phyloP scores from a whole-genome alignment of 2,888 invertebrate genomes.

The Callimorpha dominula region DNA sequence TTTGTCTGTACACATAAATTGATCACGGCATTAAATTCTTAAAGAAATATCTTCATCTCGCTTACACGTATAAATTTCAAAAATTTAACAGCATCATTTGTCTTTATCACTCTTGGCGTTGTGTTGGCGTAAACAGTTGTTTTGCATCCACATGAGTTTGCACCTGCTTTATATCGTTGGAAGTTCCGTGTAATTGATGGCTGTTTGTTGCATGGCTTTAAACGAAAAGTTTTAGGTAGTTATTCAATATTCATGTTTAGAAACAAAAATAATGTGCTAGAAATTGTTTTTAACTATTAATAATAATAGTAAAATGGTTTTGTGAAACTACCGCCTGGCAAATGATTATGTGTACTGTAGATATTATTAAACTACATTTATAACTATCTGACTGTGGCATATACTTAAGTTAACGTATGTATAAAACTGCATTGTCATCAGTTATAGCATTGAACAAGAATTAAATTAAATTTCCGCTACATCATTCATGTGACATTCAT shows the following conservation, averaged over 20 bases:
- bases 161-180: constrained; percentile 24
- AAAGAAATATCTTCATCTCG: constrained; percentile 13
- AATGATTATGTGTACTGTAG: too few species aligned
- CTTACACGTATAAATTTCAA: neutral
- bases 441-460: too few species aligned
- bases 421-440: too few species aligned
- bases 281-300: too few species aligned
- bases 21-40: constrained; percentile 36
- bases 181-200: constrained; percentile 37
- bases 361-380: too few species aligned
- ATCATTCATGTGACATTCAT: too few species aligned
- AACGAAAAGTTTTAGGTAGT: neutral
- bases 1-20: constrained; percentile 46
- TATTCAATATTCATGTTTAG: neutral
- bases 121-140: neutral
- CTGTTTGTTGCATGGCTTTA: constrained; percentile 22
- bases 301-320: too few species aligned
- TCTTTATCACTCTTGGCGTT: neutral
- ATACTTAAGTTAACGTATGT: too few species aligned
- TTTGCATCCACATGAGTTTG: constrained; percentile 19
- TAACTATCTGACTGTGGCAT: too few species aligned
- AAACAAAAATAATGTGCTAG: too few species aligned
- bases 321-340: too few species aligned
- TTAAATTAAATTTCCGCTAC: too few species aligned
- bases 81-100: constrained; percentile 19